Conservation (phyloP, 2,888 invertebrate genomes). For the Thereva nobilitata region DNA sequence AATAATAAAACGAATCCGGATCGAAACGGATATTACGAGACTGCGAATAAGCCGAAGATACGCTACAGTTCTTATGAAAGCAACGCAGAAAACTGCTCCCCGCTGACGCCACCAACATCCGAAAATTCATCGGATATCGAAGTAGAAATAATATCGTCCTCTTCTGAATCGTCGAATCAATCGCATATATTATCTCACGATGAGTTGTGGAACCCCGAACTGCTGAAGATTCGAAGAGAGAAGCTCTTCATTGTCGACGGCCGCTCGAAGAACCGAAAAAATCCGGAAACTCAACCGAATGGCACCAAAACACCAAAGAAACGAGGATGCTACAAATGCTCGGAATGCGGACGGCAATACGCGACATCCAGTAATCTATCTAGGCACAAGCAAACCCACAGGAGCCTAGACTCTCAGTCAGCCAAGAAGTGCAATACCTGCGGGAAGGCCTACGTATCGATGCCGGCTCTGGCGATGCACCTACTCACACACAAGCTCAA, state of each 20-base stretch:
- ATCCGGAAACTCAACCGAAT: slow-evolving; percentile 15
- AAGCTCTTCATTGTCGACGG: slow-evolving; percentile 57
- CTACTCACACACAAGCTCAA: slow-evolving; percentile 89
- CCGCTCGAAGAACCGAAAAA: slow-evolving; percentile 61
- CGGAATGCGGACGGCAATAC: slow-evolving; percentile 88
- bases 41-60: slow-evolving; percentile 48
- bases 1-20: slow-evolving; percentile 11
- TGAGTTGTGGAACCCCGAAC: slow-evolving; percentile 39
- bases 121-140: slow-evolving; percentile 76
- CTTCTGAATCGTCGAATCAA: slow-evolving; percentile 49
- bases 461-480: slow-evolving; percentile 96
- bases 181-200: slow-evolving; percentile 33
- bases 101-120: slow-evolving; percentile 71
- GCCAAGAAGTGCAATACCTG: slow-evolving; percentile 95
- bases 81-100: slow-evolving; percentile 59
- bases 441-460: slow-evolving; percentile 95
- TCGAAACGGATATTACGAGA: background rate
- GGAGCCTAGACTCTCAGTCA: slow-evolving; percentile 90
- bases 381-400: slow-evolving; percentile 88
- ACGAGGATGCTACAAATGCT: slow-evolving; percentile 69
- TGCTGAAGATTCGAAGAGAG: slow-evolving; percentile 36
- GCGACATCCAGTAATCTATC: slow-evolving; percentile 90
- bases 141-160: slow-evolving; percentile 59
- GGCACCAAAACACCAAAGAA: slow-evolving; percentile 27
- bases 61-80: slow-evolving; percentile 57